Evolutionary conservation across 2,888 invertebrate genomes (phyloP).

Genomic region (Aspidiotus destructor): DNA sequence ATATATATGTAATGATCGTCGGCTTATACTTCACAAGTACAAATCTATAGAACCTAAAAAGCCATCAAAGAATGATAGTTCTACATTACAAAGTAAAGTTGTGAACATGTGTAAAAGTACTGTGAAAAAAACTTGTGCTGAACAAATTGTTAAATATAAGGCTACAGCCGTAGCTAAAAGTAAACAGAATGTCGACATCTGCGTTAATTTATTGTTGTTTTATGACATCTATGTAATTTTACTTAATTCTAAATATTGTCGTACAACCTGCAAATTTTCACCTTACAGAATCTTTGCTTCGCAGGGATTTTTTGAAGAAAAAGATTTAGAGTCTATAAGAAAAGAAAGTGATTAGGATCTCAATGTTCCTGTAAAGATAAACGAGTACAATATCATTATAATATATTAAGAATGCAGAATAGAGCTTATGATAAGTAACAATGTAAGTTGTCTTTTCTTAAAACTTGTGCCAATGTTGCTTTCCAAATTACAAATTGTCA

Average conservation of each 20-base stretch:
- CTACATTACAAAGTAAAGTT: constrained; percentile 2
- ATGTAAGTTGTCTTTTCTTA: not conserved
- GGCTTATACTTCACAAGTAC: not conserved
- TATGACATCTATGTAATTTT: constrained; percentile 5
- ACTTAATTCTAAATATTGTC: constrained; percentile 7
- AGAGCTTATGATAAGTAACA: constrained; percentile 1
- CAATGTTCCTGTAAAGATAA: not conserved
- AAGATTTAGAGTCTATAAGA: constrained; percentile 5
- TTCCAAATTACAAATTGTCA: constrained; percentile 1
- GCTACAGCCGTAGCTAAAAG: not conserved
- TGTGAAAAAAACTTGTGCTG: constrained; percentile 8
- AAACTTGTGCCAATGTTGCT: constrained; percentile 1
- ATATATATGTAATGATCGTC: constrained; percentile 3
- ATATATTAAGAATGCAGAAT: not conserved
- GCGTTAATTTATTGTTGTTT: constrained; percentile 5
- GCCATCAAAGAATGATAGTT: not conserved
- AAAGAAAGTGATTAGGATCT: not conserved
- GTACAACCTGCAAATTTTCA: not conserved
- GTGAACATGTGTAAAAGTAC: constrained; percentile 1
- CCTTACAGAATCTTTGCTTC: constrained; percentile 1
- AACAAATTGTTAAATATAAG: constrained; percentile 1
- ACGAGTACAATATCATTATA: constrained; percentile 6
- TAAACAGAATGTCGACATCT: constrained; percentile 6
- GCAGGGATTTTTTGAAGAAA: not conserved
- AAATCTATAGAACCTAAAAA: constrained; percentile 3